Evolutionary conservation across 2,113 vertebrate species (phyloP).

Genomic region (Sander lucioperca): DNA sequence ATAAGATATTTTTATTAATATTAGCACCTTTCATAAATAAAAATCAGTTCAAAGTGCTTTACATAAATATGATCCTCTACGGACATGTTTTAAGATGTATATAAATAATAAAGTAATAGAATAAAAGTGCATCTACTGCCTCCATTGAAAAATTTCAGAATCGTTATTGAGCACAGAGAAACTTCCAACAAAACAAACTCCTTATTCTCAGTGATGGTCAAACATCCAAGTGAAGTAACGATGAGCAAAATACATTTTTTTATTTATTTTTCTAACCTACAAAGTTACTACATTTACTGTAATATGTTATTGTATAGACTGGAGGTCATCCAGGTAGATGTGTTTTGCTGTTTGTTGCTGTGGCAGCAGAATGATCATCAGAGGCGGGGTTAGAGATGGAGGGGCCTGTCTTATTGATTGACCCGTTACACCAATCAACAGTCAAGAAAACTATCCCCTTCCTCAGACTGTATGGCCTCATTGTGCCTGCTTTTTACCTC

Average conservation of each 20-base stretch:
- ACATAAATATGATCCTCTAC: not conserved
- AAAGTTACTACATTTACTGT: not conserved
- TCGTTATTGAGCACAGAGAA: not conserved
- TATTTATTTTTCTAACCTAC: not conserved
- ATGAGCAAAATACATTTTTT: not conserved
- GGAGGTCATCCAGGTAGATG: not conserved
- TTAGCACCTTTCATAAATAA: not conserved
- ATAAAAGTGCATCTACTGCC: not conserved
- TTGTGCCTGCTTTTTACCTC: conserved; percentile 10
- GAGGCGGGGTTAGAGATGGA: conserved; percentile 28
- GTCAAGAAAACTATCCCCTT: not conserved
- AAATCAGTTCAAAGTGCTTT: not conserved
- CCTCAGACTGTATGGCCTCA: conserved; percentile 1
- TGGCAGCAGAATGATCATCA: conserved; percentile 37
- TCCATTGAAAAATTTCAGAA: not conserved
- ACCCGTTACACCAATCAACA: conserved; percentile 66
- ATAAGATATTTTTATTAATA: not conserved
- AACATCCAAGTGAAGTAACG: not conserved
- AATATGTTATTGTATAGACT: not conserved
- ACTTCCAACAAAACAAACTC: not conserved
- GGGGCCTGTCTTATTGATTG: conserved; percentile 69
- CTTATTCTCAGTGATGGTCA: not conserved
- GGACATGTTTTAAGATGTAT: not conserved
- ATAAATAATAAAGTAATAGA: not conserved
- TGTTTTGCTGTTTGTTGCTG: conserved; percentile 21